phyloP scores from a whole-genome alignment of 2,888 invertebrate species.

The Yponomeuta malinellus region DNA sequence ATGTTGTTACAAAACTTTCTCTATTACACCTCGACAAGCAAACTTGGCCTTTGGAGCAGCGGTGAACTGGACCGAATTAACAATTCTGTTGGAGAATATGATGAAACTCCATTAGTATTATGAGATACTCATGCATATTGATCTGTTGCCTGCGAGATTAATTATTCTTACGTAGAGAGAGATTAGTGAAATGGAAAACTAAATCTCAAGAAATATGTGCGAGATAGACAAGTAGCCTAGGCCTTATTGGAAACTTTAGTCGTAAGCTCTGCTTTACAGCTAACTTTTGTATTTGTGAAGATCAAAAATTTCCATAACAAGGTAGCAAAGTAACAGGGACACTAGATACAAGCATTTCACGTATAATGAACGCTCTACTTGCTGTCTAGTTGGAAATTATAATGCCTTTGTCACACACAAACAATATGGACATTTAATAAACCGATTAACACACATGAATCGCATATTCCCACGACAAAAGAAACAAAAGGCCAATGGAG shows the following conservation, averaged over 20 bases:
- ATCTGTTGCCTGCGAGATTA: too few relatives aligned
- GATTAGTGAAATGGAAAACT: too few relatives aligned
- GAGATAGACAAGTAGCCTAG: background rate
- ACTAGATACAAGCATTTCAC: background rate
- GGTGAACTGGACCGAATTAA: background rate
- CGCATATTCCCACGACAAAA: background rate
- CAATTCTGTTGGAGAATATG: background rate
- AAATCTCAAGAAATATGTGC: too few relatives aligned
- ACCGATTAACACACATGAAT: background rate
- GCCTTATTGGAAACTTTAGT: background rate
- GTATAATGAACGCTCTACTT: background rate
- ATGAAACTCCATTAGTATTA: background rate
- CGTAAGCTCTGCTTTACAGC: background rate
- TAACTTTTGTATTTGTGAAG: background rate
- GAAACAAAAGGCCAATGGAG: background rate
- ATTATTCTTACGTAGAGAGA: too few relatives aligned
- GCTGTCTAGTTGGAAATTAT: constrained; percentile 3
- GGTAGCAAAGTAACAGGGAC: background rate
- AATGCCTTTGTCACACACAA: background rate
- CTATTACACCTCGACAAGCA: constrained; percentile 49
- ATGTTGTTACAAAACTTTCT: constrained; percentile 67
- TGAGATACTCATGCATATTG: background rate
- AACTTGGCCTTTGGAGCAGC: constrained; percentile 15
- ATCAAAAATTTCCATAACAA: background rate
- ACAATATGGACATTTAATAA: background rate